Evolutionary conservation across 35 echinoderm and acorn worm species (phyloP).

Genomic region (Chiridota heheva): DNA sequence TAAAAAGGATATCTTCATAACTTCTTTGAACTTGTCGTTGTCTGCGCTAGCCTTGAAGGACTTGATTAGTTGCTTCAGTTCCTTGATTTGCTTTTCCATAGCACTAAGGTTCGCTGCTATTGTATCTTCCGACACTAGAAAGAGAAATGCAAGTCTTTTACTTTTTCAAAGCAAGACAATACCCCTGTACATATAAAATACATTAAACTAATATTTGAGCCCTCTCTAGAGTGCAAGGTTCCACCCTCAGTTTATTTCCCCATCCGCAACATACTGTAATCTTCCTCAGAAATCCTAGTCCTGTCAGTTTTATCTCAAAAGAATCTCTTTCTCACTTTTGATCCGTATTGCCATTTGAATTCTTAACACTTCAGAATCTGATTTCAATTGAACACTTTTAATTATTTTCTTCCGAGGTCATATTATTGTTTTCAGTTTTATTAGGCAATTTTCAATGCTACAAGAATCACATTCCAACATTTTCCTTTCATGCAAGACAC

Average conservation of each 20-base stretch:
- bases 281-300: no score
- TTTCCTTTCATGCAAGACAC: no score
- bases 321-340: no score
- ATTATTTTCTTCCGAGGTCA: no score
- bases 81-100: constrained; percentile 81
- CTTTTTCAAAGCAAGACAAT: background rate
- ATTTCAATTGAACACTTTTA: no score
- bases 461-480: no score
- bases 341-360: no score
- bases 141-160: background rate
- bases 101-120: constrained; percentile 53
- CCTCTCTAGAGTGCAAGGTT: no score
- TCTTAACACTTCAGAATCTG: no score
- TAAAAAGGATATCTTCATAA: constrained; percentile 97
- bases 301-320: no score
- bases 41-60: constrained; percentile 70
- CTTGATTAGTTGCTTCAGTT: constrained; percentile 80
- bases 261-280: background rate
- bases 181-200: background rate
- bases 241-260: background rate
- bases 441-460: no score
- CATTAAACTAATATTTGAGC: background rate
- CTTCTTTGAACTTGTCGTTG: constrained; percentile 83
- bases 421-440: no score
- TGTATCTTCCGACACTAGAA: constrained; percentile 77